These are phyloP conservation scores for Galerucella nymphaeae DNA, from an alignment of 2,888 invertebrate species.

Conservation along the genomic window DNA sequence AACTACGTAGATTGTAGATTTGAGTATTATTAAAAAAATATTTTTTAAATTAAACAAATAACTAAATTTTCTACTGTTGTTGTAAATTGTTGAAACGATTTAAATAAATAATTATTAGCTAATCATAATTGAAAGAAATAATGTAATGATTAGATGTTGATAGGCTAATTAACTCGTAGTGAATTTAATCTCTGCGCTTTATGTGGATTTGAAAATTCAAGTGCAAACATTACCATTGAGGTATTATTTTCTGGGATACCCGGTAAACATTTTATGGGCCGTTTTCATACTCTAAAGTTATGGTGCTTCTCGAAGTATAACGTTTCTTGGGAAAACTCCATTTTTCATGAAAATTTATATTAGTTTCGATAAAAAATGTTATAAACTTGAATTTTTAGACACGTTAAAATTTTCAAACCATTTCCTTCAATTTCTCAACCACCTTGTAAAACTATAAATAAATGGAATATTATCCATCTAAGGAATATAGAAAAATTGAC, in stretches of 20 bases:
- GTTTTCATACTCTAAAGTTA: too few relatives aligned
- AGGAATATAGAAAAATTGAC: constrained; percentile 17
- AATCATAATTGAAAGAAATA: constrained; percentile 6
- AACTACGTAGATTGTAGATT: background rate
- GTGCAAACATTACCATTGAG: background rate
- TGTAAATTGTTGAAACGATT: constrained; percentile 14
- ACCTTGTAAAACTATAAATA: constrained; percentile 10
- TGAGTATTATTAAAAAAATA: constrained; percentile 4
- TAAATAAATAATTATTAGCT: background rate
- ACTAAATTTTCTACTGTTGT: constrained; percentile 12
- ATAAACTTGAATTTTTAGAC: background rate
- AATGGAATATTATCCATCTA: constrained; percentile 9
- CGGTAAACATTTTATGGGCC: too few relatives aligned
- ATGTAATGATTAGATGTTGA: constrained; percentile 6
- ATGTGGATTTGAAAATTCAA: constrained; percentile 3
- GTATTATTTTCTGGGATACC: background rate
- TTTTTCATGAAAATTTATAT: too few relatives aligned
- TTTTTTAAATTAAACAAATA: background rate
- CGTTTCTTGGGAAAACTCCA: too few relatives aligned
- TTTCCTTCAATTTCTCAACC: background rate
- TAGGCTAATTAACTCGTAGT: constrained; percentile 5
- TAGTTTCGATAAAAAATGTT: too few relatives aligned
- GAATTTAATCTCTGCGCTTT: background rate
- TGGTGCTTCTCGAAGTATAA: too few relatives aligned
- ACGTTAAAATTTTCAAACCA: background rate